A percentile compares a stretch with the other conserved stretches of the same genome.
These are phyloP conservation scores for Tyrophagus putrescentiae DNA, from an alignment of 1,140 invertebrate genomes.

Conservation along the genomic window DNA sequence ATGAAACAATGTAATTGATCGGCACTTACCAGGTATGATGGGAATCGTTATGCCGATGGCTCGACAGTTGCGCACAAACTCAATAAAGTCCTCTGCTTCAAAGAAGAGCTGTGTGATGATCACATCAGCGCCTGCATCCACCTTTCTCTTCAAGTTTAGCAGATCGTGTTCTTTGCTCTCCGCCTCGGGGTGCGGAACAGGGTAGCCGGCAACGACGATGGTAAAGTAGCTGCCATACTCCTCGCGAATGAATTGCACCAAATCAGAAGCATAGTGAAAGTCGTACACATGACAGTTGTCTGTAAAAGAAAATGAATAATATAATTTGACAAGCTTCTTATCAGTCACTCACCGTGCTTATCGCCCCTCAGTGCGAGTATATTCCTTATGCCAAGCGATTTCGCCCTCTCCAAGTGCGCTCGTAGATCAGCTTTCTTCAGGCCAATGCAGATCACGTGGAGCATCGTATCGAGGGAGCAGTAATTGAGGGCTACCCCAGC, in stretches of 20 bases:
- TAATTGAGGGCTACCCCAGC: conserved; percentile 44
- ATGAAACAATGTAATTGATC: not conserved
- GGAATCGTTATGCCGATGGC: conserved; percentile 50
- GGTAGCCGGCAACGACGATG: conserved; percentile 55
- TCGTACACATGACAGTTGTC: not conserved
- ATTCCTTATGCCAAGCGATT: conserved; percentile 43
- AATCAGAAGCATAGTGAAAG: conserved; percentile 37
- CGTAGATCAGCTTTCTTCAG: conserved; percentile 37
- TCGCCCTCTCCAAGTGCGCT: conserved; percentile 39
- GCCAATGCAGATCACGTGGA: conserved; percentile 45
- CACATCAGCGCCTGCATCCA: conserved; percentile 56
- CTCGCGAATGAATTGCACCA: conserved; percentile 46
- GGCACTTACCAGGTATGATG: conserved; percentile 38
- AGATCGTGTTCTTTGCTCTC: conserved; percentile 47
- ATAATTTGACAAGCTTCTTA: not conserved
- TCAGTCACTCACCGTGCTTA: conserved; percentile 25
- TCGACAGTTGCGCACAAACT: conserved; percentile 50
- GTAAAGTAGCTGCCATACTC: conserved; percentile 48
- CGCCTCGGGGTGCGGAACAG: conserved; percentile 51
- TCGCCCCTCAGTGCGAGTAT: conserved; percentile 45
- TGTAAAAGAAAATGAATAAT: not conserved
- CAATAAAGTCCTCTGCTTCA: conserved; percentile 43
- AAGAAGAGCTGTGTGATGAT: conserved; percentile 62
- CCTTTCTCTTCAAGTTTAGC: conserved; percentile 50
- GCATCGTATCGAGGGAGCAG: conserved; percentile 46